Evolutionary conservation across 2,113 vertebrate species (phyloP).

Genomic region (Chionomys nivalis): DNA sequence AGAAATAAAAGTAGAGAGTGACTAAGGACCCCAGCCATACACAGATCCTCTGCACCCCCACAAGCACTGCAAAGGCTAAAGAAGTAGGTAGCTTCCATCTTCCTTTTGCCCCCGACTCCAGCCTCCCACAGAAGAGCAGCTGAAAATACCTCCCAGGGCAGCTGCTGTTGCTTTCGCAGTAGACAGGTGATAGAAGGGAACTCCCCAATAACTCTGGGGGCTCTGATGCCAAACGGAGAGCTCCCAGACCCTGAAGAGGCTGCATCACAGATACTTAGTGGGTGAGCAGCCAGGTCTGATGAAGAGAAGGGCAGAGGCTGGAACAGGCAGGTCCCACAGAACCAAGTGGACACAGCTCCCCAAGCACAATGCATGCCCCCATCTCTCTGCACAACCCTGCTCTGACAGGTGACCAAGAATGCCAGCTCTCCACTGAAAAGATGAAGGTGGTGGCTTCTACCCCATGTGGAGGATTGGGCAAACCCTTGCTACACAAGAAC

Average conservation of each 20-base stretch:
- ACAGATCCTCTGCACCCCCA: background rate
- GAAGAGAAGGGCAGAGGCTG: background rate
- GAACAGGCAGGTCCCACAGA: background rate
- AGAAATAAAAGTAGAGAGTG: background rate
- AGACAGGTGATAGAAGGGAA: background rate
- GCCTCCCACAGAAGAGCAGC: background rate
- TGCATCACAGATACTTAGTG: background rate
- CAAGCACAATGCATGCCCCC: background rate
- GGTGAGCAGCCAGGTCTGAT: background rate
- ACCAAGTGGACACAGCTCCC: background rate
- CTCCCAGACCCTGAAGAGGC: background rate
- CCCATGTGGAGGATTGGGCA: background rate
- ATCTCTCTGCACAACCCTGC: background rate
- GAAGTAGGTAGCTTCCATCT: background rate
- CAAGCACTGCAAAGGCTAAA: background rate
- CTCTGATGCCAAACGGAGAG: background rate
- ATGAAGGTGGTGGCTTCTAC: background rate
- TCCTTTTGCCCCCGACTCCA: background rate
- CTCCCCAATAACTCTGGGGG: background rate
- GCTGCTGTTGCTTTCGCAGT: background rate
- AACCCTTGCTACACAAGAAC: background rate
- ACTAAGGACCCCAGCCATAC: background rate
- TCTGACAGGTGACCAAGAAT: background rate
- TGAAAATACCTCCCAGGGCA: background rate
- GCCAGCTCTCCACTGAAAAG: background rate